phyloP scores from a whole-genome alignment of 2,888 invertebrate genomes.

The Xestia xanthographa region DNA sequence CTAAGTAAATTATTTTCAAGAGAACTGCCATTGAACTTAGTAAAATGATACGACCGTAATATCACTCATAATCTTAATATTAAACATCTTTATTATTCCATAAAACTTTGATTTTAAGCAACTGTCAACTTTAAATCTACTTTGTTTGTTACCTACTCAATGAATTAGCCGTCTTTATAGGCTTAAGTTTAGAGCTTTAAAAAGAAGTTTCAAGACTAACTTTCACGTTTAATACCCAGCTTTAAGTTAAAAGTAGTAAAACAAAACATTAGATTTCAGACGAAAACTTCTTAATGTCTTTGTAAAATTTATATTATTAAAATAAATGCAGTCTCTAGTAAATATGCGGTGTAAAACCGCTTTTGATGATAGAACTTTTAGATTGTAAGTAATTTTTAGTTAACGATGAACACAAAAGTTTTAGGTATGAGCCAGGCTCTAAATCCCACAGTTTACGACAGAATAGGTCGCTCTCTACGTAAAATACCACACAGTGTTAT shows the following conservation, averaged over 20 bases:
- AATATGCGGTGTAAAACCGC: slow-evolving; percentile 48
- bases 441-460: slow-evolving; percentile 75
- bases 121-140: slow-evolving; percentile 37
- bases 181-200: slow-evolving; percentile 30
- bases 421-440: slow-evolving; percentile 67
- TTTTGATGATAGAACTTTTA: slow-evolving; percentile 54
- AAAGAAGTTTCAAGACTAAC: slow-evolving; percentile 41
- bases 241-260: slow-evolving; percentile 53
- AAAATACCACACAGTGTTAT: slow-evolving; percentile 66
- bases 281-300: slow-evolving; percentile 53
- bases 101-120: slow-evolving; percentile 18
- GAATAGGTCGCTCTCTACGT: slow-evolving; percentile 61
- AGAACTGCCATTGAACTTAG: neutral
- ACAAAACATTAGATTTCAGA: slow-evolving; percentile 45
- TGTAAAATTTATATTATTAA: slow-evolving; percentile 46
- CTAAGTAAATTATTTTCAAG: neutral
- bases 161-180: slow-evolving; percentile 39
- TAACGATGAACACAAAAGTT: slow-evolving; percentile 69
- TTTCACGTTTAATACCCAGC: slow-evolving; percentile 44
- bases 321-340: slow-evolving; percentile 50
- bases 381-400: slow-evolving; percentile 70
- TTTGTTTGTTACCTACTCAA: slow-evolving; percentile 40
- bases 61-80: slow-evolving; percentile 18
- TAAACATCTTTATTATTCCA: slow-evolving; percentile 17
- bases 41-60: neutral